Evolutionary conservation across 2,888 invertebrate genomes (phyloP), one percentile per base, ranked within the genome.

Genomic region (Cataglyphis altisquamis): DNA sequence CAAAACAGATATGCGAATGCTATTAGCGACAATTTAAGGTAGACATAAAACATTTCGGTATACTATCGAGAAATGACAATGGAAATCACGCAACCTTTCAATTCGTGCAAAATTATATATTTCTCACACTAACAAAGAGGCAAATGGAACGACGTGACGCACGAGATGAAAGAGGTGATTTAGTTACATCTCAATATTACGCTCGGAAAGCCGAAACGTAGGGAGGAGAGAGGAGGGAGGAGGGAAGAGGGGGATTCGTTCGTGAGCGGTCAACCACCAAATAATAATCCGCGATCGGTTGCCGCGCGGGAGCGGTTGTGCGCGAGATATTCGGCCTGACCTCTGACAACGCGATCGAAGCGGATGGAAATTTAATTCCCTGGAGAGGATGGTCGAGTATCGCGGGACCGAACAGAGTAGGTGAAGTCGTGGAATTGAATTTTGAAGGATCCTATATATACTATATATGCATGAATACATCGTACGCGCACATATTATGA

Each of bases 281-380:
- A 78, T 84, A 86, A 86, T 68, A 77, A 84, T 87, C 82, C 36
- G 77, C 55, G 63, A 57, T 32, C 70, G 73, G 64, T 15, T 68
- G 83, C 36, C 48, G 63, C 75, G 63, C 68, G 32, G 48, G 62
- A 45, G 29, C 80, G 77, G 29, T 77, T 78, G 70, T 70, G 21
- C 63, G 68, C 52, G 75, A 89, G 89, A 89, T 85, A 87, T 87
- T 87, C 82, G 32, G 84, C 70, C 77, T 82, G 84, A 88, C 82
- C 75, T 67, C 74, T 74, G 52, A 81, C 83, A 83, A 62, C 83
- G 32, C 55, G 84, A 88, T 85, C 89, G 81, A 87, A 74, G 70
- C 87, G 80, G 83, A 89, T 88, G 89, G 87, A 89, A 87, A 89
- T 88, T 89, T 89, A 85, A 89, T 89, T 89, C 88, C 78, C 80